phyloP scores from a whole-genome alignment of 2,797 vertebrate species.

The Anas georgica region DNA sequence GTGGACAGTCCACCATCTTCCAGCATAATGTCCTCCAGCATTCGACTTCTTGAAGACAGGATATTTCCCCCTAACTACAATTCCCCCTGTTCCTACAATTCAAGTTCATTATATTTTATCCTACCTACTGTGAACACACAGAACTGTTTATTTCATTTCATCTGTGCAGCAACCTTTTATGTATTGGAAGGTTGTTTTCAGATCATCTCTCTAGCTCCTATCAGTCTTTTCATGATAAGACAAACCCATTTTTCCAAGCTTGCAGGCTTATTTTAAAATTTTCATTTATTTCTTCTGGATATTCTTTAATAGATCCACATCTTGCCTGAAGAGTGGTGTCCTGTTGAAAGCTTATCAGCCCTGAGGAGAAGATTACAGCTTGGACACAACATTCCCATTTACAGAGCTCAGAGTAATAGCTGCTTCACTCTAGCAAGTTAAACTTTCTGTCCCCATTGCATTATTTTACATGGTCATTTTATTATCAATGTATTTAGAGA shows the following conservation, averaged over 20 bases:
- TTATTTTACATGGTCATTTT: constrained; percentile 27
- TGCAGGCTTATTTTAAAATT: constrained; percentile 50
- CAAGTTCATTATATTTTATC: not conserved
- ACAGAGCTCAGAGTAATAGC: constrained; percentile 3
- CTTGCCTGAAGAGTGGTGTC: constrained; percentile 50
- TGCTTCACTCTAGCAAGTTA: constrained; percentile 13
- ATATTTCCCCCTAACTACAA: not conserved
- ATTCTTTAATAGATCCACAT: constrained; percentile 52
- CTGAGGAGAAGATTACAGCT: constrained; percentile 41
- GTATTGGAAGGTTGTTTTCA: constrained; percentile 8
- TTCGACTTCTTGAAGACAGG: not conserved
- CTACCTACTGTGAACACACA: not conserved
- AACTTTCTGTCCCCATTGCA: not conserved
- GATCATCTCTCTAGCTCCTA: constrained; percentile 37
- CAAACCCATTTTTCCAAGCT: constrained; percentile 42
- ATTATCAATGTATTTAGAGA: not conserved
- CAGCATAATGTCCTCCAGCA: not conserved
- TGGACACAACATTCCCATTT: constrained; percentile 47
- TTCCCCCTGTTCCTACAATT: not conserved
- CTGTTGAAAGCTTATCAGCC: constrained; percentile 17
- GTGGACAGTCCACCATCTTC: not conserved
- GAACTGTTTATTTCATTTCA: not conserved
- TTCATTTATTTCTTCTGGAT: constrained; percentile 48
- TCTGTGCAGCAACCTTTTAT: not conserved
- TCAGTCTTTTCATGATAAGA: constrained; percentile 46